These are phyloP conservation scores for Thunnus albacares DNA, from an alignment of 2,797 vertebrate species.

Conservation along the genomic window DNA sequence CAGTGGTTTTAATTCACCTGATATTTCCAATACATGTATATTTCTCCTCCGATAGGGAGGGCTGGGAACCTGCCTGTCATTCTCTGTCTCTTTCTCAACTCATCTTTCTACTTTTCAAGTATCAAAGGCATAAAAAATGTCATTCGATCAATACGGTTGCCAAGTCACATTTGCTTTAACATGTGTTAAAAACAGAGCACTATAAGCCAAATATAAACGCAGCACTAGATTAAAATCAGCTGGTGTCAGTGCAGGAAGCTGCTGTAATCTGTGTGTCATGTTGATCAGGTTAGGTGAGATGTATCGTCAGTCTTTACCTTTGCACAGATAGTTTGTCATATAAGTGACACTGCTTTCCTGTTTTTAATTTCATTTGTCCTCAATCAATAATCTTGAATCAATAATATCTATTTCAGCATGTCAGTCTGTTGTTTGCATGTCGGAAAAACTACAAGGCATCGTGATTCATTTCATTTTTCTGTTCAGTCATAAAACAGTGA, in stretches of 20 bases:
- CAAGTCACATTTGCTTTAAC: neutral
- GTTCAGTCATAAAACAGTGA: conserved; percentile 8
- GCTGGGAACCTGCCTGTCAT: neutral
- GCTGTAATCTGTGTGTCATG: conserved; percentile 38
- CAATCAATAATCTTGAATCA: neutral
- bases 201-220: conserved; percentile 18
- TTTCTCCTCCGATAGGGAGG: no score
- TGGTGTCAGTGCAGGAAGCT: conserved; percentile 29
- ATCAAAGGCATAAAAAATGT: neutral
- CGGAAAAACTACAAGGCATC: conserved; percentile 7
- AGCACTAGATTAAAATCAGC: conserved; percentile 40
- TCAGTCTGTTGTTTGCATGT: conserved; percentile 3
- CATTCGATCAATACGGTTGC: neutral
- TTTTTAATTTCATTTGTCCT: conserved; percentile 28
- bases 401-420: neutral
- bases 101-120: neutral
- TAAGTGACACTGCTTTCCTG: conserved; percentile 11
- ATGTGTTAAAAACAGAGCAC: no score
- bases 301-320: conserved; percentile 7
- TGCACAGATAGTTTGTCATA: conserved; percentile 1
- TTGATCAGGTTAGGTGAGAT: conserved; percentile 42
- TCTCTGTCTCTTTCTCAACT: no score
- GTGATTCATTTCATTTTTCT: conserved; percentile 1
- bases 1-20: neutral
- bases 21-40: neutral